phyloP scores from a whole-genome alignment of 2,797 vertebrate genomes.

The Lithobates sylvaticus region DNA sequence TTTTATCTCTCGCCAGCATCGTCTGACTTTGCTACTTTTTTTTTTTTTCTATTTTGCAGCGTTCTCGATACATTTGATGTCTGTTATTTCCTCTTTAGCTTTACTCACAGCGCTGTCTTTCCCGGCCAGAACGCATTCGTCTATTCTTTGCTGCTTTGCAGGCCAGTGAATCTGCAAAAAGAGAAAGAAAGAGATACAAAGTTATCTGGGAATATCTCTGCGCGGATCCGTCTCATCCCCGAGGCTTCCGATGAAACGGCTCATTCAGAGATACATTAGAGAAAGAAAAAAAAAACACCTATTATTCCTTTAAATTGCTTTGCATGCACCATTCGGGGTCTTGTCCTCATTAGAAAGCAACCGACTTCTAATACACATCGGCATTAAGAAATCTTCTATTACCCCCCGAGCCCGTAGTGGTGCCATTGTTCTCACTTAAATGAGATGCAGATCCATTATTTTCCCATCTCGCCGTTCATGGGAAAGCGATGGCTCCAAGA shows the following conservation, averaged over 20 bases:
- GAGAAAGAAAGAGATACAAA: background rate
- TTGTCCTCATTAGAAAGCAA: background rate
- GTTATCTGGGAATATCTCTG: background rate
- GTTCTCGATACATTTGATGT: background rate
- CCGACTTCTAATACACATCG: background rate
- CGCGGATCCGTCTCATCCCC: background rate
- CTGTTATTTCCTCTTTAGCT: background rate
- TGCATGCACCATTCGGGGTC: background rate
- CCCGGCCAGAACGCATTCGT: constrained; percentile 94
- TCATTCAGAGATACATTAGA: background rate
- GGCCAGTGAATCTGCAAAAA: constrained; percentile 94
- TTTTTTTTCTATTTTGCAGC: background rate
- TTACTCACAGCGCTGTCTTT: constrained; percentile 96
- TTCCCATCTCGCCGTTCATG: background rate
- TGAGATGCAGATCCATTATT: background rate
- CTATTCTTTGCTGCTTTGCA: constrained; percentile 90
- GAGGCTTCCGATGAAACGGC: background rate
- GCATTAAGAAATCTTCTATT: background rate
- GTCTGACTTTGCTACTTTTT: background rate
- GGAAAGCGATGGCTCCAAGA: background rate
- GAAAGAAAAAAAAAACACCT: background rate
- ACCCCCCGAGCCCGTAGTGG: background rate
- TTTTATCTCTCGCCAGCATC: background rate
- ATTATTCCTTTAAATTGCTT: constrained; percentile 6
- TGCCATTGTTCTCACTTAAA: background rate